Evolutionary conservation across 2,797 vertebrate genomes (phyloP).

Genomic region (Staurois parvus): DNA sequence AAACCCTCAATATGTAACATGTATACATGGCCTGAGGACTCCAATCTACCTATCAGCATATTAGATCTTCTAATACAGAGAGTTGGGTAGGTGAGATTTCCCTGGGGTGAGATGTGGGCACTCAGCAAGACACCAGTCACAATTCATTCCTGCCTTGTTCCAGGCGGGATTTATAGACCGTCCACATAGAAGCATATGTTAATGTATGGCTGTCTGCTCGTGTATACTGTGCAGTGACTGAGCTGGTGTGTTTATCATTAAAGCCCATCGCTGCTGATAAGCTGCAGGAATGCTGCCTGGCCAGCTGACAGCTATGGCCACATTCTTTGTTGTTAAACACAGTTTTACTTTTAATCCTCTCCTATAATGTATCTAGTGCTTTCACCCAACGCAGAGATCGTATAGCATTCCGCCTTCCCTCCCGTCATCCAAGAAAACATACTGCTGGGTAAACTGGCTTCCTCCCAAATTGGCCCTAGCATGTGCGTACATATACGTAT

Average conservation of each 20-base stretch:
- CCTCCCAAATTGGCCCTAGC: no score
- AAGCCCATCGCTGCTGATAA: slow-evolving; percentile 28
- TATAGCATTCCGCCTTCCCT: no score
- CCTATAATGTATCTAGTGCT: not conserved
- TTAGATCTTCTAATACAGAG: not conserved
- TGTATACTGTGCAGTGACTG: slow-evolving; percentile 11
- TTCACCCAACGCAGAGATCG: no score
- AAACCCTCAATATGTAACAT: no score
- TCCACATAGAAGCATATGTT: slow-evolving; percentile 2
- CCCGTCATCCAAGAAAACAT: no score
- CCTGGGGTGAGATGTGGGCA: slow-evolving; percentile 8
- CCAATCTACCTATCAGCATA: no score
- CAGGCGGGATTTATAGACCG: slow-evolving; percentile 8
- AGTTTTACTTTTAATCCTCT: not conserved
- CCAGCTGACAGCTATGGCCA: slow-evolving; percentile 6
- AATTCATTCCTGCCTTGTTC: slow-evolving; percentile 26
- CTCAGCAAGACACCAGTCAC: slow-evolving; percentile 9
- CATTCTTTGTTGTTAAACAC: slow-evolving; percentile 20
- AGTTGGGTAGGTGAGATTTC: slow-evolving; percentile 14
- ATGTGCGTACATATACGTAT: no score
- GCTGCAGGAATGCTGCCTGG: slow-evolving; percentile 42
- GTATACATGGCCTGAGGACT: no score
- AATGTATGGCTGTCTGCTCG: not conserved
- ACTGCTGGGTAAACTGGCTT: no score
- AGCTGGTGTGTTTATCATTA: slow-evolving; percentile 6